Evolutionary conservation across 2,113 vertebrate species (phyloP), one percentile per base, ranked within the genome.

Genomic region (Microcebus griseorufus): DNA sequence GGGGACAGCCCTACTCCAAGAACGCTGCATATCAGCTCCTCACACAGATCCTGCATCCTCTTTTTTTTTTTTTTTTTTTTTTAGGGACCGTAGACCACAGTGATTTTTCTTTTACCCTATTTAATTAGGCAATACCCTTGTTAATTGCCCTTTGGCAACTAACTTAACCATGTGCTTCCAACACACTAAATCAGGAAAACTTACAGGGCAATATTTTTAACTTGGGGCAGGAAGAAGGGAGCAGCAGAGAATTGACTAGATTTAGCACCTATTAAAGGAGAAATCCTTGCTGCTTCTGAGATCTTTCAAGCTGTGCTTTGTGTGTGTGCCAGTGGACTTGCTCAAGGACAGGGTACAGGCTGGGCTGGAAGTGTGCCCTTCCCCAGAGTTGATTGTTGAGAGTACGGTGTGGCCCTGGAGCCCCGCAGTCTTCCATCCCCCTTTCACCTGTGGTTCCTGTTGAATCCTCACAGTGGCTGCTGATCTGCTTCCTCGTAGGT

Each of bases 161-260:
- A 94, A 96, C 87, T 97, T 96, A 94, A 94, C 92, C 93, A 82
- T 94, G 96, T 69, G 98, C 97, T 98, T 97, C 97, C 93, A 97
- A 95, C 88, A 64, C 89, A 85, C 90, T 95, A 85, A 84, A 97
- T 97, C 88, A 96, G 97, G 96, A 98, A 96, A 97, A 96, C 72
- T 88, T 78, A 90, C 94, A 97, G 89, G 95, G 95, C 93, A 95
- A 73, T 95, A 93, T 95, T 96, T 95, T 97, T 96, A 94, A 96
- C 92, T 88, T 76, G 87, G 70, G 93, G n/a, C 85, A 73, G 76
- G 76, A 75, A 82, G 87, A 91, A 90, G 89, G 86, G 92, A 93
- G 60, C 78, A 83, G 72, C 67, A 85, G 84, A 90, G 83, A 95
- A 86, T 18, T 65, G 80, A 96, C 81, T 80, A 94, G 97, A 88